These are phyloP conservation scores for Lipotes vexillifer DNA, from an alignment of 2,113 vertebrate genomes.

Conservation along the genomic window DNA sequence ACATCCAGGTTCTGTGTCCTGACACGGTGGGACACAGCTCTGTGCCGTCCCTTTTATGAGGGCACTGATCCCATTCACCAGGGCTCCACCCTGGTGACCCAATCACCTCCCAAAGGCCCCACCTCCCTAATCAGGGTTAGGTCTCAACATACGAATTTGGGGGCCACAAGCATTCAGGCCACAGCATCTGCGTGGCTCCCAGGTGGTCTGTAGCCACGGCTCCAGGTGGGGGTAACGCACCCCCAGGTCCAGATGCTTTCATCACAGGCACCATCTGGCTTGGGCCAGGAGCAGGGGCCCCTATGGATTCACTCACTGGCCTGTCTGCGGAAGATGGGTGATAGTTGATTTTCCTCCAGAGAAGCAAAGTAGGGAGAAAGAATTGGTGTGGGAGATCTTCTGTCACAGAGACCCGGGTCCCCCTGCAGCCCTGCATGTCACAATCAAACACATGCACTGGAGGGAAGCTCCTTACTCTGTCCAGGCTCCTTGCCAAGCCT, in stretches of 20 bases:
- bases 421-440: not conserved
- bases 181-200: not conserved
- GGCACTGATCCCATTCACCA: not conserved
- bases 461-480: no score
- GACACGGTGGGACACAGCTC: not conserved
- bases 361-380: not conserved
- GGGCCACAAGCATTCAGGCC: not conserved
- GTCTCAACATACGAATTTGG: not conserved
- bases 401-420: not conserved
- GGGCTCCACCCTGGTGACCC: not conserved
- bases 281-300: not conserved
- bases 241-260: not conserved
- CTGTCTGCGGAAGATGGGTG: not conserved
- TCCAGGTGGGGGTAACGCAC: fast-evolving
- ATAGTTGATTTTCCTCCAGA: not conserved
- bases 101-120: not conserved
- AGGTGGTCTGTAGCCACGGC: not conserved
- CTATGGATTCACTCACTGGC: not conserved
- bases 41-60: not conserved
- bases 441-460: not conserved
- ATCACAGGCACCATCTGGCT: fast-evolving
- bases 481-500: not conserved
- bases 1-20: not conserved
- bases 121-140: no score
- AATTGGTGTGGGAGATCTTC: not conserved